phyloP scores from a whole-genome alignment of 2,888 invertebrate genomes.

The Creontiades dilutus region DNA sequence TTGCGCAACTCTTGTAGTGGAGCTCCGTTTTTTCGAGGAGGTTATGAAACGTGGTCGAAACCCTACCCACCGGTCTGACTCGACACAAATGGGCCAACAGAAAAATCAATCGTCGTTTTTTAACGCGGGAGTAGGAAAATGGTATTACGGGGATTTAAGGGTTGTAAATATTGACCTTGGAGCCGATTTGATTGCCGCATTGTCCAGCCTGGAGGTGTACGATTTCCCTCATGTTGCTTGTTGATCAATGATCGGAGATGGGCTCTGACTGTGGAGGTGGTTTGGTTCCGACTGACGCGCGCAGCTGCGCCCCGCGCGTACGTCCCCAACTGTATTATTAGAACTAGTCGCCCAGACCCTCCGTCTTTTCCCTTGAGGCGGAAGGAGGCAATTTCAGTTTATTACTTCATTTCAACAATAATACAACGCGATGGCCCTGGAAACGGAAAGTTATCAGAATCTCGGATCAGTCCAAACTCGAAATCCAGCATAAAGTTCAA shows the following conservation, averaged over 20 bases:
- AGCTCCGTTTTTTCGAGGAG: background rate
- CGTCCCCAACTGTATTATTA: background rate
- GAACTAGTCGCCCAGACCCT: background rate
- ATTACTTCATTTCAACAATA: background rate
- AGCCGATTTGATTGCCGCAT: slow-evolving; percentile 83
- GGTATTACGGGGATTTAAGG: background rate
- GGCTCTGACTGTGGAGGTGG: background rate
- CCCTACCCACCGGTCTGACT: background rate
- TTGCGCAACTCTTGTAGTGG: slow-evolving; percentile 14
- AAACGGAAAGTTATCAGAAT: no score
- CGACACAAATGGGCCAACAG: no score
- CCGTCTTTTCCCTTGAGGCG: background rate
- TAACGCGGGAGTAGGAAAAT: background rate
- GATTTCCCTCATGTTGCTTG: slow-evolving; percentile 82
- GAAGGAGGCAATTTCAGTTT: background rate
- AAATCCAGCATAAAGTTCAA: no score
- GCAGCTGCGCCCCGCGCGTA: slow-evolving; percentile 18
- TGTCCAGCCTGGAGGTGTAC: slow-evolving; percentile 83
- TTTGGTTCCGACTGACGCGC: background rate
- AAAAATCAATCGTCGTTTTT: no score
- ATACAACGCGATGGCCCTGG: no score
- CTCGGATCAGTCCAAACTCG: no score
- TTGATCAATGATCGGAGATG: background rate
- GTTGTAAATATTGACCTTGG: slow-evolving; percentile 80
- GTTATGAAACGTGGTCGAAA: slow-evolving; percentile 41